Evolutionary conservation across 2,113 vertebrate genomes (phyloP).

Genomic region (Engystomops pustulosus): DNA sequence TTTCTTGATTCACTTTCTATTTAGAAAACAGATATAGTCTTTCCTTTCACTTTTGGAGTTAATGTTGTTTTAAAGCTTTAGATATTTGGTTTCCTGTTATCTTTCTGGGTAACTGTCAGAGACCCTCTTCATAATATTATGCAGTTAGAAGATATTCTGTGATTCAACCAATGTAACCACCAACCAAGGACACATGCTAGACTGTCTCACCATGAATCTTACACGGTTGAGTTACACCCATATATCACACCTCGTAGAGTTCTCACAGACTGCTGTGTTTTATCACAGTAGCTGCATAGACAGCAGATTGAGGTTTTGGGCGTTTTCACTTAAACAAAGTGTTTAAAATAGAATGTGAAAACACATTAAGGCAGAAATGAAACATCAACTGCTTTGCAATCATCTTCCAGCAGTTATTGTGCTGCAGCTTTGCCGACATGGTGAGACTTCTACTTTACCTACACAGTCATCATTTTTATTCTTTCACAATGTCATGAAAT

Average conservation of each 20-base stretch:
- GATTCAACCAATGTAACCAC: conserved; percentile 2
- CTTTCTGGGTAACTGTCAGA: not conserved
- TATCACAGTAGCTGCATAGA: conserved; percentile 39
- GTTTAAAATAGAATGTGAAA: conserved; percentile 47
- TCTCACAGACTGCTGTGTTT: conserved; percentile 15
- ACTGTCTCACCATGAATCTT: too few relatives aligned
- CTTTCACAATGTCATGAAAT: not conserved
- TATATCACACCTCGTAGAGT: not conserved
- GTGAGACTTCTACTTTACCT: not conserved
- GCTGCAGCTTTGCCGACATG: not conserved
- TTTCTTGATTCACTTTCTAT: too few relatives aligned
- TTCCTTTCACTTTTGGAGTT: not conserved
- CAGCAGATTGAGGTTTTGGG: conserved; percentile 50
- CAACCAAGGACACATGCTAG: not conserved
- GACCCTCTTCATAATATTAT: not conserved
- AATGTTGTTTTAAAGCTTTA: not conserved
- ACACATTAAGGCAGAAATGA: conserved; percentile 9
- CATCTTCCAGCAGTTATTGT: not conserved
- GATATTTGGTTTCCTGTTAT: not conserved
- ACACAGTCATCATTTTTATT: not conserved
- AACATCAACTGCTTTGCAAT: conserved; percentile 2
- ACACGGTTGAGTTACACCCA: conserved; percentile 14
- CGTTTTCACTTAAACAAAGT: conserved; percentile 39
- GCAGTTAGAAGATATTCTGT: not conserved
- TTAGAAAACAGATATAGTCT: too few relatives aligned